Evolutionary conservation across 1,140 invertebrate species (phyloP), one percentile per base, ranked within the genome.

Genomic region (Archivesica marissinica): DNA sequence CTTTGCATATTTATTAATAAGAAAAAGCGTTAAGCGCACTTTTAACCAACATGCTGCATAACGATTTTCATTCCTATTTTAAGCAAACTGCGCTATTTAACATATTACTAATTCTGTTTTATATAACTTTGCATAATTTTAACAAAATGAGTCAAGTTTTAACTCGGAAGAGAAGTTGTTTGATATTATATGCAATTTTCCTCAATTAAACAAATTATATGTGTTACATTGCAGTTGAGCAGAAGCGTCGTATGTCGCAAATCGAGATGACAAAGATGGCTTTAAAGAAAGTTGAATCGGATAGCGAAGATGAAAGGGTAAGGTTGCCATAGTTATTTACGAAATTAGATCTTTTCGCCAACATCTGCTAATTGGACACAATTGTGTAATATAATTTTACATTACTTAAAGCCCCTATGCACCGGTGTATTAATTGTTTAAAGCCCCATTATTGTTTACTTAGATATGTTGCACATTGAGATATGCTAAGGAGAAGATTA

Each of bases 231-330:
- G 47, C 87, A 92, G 92, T 92, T n/a, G 91, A 92, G 47, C 91
- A 91, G 78, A 90, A 90, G 72, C 72, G 92, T 56, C 88, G 92
- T 54, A 77, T 91, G 50, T 93, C 92, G 2, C 90, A 92, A 86
- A 91, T 93, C 56, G 92, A 92, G 44, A 72, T 91, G 52, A 91
- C 90, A 72, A 91, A 91, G 85, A 91, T 90, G 87, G 88, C 88
- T 90, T 95, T 99, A 64, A 99, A 99, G 94, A 98, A 98, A 94
- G 96, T 96, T 7, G 93, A 88, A 82, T 91, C 86, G 89, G 87
- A 93, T 86, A 87, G 89, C 88, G 92, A 92, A 81, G 89, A 90
- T 56, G 92, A 92, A 74, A 90, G 87, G 89, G 91, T 91, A 87
- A 83, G 64, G n/a, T n/a, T n/a, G n/a, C n/a, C n/a, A n/a, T n/a